Conservation (phyloP, 2,888 invertebrate species). For the Leptopterna dolabrata region DNA sequence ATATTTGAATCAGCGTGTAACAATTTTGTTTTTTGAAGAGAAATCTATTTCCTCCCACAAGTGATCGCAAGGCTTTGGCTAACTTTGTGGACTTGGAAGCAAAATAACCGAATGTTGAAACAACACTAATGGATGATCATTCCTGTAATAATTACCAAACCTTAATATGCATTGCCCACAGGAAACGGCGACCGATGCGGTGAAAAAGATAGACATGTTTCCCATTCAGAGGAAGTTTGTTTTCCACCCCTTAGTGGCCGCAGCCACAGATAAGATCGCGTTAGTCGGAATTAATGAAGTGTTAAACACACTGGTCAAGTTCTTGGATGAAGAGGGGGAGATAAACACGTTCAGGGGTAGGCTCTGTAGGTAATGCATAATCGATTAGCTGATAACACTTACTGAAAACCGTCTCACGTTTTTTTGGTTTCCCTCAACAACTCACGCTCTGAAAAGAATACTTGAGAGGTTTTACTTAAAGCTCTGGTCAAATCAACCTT, state of each 20-base stretch:
- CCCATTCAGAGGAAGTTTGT: not conserved
- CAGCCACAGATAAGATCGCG: not conserved
- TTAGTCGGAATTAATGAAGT: constrained; percentile 33
- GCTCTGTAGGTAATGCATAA: not conserved
- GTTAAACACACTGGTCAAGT: constrained; percentile 47
- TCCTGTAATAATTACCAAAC: no score
- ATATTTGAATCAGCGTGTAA: no score
- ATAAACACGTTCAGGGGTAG: not conserved
- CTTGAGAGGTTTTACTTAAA: not conserved
- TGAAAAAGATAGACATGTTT: not conserved
- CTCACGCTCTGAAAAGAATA: not conserved
- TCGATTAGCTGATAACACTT: constrained; percentile 15
- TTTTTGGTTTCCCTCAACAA: not conserved
- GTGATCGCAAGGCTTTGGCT: no score
- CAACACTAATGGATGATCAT: no score
- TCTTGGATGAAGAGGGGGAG: constrained; percentile 13
- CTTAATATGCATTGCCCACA: not conserved
- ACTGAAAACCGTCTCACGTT: constrained; percentile 10
- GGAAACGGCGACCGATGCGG: not conserved
- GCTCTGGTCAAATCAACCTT: no score
- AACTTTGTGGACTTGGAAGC: no score
- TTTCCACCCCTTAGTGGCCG: not conserved
- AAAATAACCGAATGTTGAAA: no score
- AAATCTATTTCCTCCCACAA: no score
- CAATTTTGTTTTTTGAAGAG: no score